These are phyloP conservation scores for Cyanistes caeruleus DNA, from an alignment of 2,113 vertebrate genomes.

Conservation along the genomic window DNA sequence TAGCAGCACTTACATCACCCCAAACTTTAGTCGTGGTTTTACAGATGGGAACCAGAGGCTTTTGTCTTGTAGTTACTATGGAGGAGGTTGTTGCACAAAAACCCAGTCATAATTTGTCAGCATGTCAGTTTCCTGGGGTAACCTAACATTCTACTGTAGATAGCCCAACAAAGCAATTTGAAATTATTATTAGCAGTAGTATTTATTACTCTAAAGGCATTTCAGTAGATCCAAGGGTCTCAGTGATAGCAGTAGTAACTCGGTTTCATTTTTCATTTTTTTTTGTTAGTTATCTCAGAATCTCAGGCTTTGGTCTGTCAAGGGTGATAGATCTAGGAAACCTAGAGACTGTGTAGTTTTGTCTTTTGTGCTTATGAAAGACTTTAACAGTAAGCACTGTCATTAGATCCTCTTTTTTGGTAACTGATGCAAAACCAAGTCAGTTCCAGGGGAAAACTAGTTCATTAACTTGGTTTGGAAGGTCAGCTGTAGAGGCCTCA, in stretches of 20 bases:
- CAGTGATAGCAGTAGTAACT: not conserved
- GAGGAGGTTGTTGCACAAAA: not conserved
- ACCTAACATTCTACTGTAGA: not conserved
- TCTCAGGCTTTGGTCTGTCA: not conserved
- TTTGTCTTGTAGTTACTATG: not conserved
- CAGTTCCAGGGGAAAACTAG: not conserved
- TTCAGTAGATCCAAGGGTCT: not conserved
- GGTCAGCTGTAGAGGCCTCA: not conserved
- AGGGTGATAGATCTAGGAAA: not conserved
- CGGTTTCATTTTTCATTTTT: not conserved
- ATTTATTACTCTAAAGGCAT: not conserved
- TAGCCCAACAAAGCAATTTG: not conserved
- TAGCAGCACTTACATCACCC: not conserved
- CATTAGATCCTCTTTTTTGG: not conserved
- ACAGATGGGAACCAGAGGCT: not conserved
- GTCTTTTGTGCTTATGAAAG: not conserved
- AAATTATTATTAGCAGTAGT: not conserved
- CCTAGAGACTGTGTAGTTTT: not conserved
- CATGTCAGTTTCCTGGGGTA: not conserved
- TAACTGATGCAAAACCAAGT: not conserved
- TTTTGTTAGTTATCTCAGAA: not conserved
- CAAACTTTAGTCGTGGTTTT: not conserved
- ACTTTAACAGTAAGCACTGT: not conserved
- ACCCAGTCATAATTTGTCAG: not conserved
- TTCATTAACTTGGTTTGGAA: not conserved